Base-by-base conservation (phyloP, 2,888 invertebrate genomes). In the Conistra vaccinii region DNA sequence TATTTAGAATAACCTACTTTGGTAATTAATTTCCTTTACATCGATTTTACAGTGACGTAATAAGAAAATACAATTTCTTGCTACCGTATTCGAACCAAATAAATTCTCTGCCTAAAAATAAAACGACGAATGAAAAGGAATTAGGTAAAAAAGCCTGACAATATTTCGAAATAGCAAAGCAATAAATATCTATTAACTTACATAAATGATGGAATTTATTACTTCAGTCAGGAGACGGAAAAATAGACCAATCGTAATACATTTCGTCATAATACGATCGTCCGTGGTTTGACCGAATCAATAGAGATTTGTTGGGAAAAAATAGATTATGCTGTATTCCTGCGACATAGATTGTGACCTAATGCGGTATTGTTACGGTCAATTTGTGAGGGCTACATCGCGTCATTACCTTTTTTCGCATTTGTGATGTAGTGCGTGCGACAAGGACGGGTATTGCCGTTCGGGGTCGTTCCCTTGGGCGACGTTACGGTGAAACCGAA, bases 401-500 rank as follows among this genome's bases (percentile, higher is more conserved):
- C 86, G 88, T 90, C 89, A 89, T 91, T 91, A 90, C 93, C 75
- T 92, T 93, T 92, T 91, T 91, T 90, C 90, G 85, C 87, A 89
- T 90, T 88, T 87, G 90, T 90, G 87, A 90, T 91, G 81, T 83
- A 88, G 85, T 88, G 89, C 84, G 93, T 89, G 91, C 87, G 94
- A 94, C 90, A 93, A 88, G 90, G 94, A 93, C 85, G 88, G 91
- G 85, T 89, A 90, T 35, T 81, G 84, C 82, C 86, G 86, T 88
- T 88, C 85, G 88, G 90, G 91, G 93, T 90, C 90, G 89, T 85
- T 93, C 95, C 94, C 95, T 80, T 70, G 95, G 94, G 94, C 85
- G 90, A 94, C 94, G 94, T 95, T 94, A 94, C 92, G 88, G 90
- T 90, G 91, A 93, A 94, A 94, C 94, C 92, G 91, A 94, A 95